Evolutionary conservation across 2,113 vertebrate genomes (phyloP), one percentile per base, ranked within the genome.

Genomic region (Corythoichthys intestinalis): DNA sequence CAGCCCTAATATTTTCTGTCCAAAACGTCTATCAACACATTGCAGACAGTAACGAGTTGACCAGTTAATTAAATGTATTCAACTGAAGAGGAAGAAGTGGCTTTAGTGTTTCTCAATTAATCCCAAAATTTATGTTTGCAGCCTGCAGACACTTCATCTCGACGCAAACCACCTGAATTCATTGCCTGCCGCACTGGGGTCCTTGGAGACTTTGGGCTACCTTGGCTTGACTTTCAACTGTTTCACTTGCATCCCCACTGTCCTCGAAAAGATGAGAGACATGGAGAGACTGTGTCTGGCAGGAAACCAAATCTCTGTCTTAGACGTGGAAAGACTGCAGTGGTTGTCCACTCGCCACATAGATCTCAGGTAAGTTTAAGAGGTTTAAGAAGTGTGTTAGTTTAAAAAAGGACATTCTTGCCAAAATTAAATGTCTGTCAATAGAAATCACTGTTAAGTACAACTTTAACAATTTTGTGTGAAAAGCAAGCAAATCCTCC

Each of bases 161-260:
- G 97, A 99, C 65, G 94, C 96, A 17, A 99, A 99, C 90, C 90
- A 87, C 67, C 93, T 99, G 63, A 89, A 85, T 28, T 89, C 86
- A 8, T 92, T 99, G 80, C 96, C 96, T 7, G 81, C 71, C 12
- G 95, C 96, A 81, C 78, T 99, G 88, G 93, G 93, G 83, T 93
- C 88, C 58, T 92, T 98, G 90, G 92, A 92, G 69, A 90, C 91
- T 54, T 94, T 99, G 70, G 92, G 84, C 83, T 98, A 97, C 28
- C 90, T 98, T 11, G 93, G 97, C 69, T 90, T 99, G 69, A 98
- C 96, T 85, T 99, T 99, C 89, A 99, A 99, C 8, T 90, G 93
- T 66, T 98, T 99, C 91, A 87, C 84, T 56, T 76, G 88, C 82
- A 85, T 96, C 70, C 95, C 96, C 1, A 85, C 91, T 3, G 91